These are phyloP conservation scores for Zeuzera pyrina DNA, from an alignment of 2,888 invertebrate genomes.

Conservation along the genomic window DNA sequence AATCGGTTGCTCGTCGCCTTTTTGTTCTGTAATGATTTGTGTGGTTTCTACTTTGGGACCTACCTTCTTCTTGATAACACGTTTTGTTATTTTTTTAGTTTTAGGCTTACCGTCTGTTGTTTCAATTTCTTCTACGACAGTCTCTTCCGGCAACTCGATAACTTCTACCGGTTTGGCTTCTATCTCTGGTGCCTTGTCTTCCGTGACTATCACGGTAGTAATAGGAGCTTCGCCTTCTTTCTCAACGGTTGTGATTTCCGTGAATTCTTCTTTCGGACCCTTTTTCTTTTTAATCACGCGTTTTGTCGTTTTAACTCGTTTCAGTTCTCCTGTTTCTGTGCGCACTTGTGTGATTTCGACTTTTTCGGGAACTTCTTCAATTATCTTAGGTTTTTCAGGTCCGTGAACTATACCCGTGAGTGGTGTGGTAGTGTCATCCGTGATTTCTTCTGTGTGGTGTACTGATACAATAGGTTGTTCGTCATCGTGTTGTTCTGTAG, in stretches of 20 bases:
- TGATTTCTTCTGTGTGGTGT: constrained; percentile 31
- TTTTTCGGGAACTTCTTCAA: constrained; percentile 30
- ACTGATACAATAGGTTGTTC: constrained; percentile 44
- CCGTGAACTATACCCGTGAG: constrained; percentile 4
- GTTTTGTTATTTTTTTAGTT: constrained; percentile 41
- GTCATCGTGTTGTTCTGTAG: constrained; percentile 46
- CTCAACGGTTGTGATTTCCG: constrained; percentile 39
- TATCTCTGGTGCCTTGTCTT: constrained; percentile 30
- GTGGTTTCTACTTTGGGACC: constrained; percentile 30
- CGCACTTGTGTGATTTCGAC: constrained; percentile 41
- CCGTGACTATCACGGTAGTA: constrained; percentile 23
- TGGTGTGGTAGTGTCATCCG: constrained; percentile 13
- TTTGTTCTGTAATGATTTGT: constrained; percentile 41
- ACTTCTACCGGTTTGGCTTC: constrained; percentile 19
- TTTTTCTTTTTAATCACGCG: constrained; percentile 32
- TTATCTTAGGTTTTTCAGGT: constrained; percentile 21
- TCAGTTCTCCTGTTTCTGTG: constrained; percentile 35
- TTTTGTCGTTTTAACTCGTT: constrained; percentile 26
- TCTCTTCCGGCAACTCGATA: constrained; percentile 24
- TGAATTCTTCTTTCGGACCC: constrained; percentile 33
- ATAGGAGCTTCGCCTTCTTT: constrained; percentile 21
- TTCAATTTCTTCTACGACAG: constrained; percentile 13
- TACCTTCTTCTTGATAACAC: constrained; percentile 49
- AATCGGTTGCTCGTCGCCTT: constrained; percentile 48
- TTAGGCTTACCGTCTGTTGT: constrained; percentile 23